phyloP scores from a whole-genome alignment of 30 jellyfish, hydroid and myxozoan genomes.

The Chrysaora quinquecirrha region DNA sequence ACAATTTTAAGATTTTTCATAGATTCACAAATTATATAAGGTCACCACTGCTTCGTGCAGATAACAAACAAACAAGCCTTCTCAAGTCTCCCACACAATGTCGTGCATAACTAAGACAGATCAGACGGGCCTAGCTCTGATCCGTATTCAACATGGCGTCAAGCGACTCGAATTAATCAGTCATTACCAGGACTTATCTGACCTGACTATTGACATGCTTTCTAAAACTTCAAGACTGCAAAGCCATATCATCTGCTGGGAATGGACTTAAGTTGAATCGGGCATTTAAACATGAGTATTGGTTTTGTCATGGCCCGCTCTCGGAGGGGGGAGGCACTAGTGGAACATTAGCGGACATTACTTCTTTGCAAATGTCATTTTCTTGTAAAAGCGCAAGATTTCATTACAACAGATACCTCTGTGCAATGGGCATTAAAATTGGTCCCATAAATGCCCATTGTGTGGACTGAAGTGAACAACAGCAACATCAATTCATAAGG shows the following conservation, averaged over 20 bases:
- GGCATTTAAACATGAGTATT: constrained; percentile 60
- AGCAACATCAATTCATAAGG: no score
- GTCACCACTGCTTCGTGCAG: neutral
- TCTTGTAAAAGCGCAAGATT: no score
- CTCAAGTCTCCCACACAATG: constrained; percentile 32
- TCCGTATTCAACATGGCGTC: constrained; percentile 84
- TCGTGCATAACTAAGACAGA: constrained; percentile 73
- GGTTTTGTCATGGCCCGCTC: constrained; percentile 1
- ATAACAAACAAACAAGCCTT: neutral
- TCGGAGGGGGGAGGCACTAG: no score
- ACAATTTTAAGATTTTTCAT: no score
- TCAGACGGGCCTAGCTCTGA: constrained; percentile 77
- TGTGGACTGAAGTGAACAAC: no score
- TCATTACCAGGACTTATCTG: constrained; percentile 78
- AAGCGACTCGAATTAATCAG: constrained; percentile 55
- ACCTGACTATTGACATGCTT: constrained; percentile 60
- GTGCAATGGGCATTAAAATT: no score
- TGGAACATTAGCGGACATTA: no score
- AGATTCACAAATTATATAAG: no score
- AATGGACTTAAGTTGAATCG: constrained; percentile 55
- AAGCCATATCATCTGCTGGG: constrained; percentile 65
- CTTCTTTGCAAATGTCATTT: no score
- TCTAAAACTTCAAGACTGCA: neutral
- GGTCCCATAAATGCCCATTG: no score
- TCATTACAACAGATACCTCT: no score